Base-by-base conservation (phyloP, 2,888 invertebrate species). In the Ophraella communa region DNA sequence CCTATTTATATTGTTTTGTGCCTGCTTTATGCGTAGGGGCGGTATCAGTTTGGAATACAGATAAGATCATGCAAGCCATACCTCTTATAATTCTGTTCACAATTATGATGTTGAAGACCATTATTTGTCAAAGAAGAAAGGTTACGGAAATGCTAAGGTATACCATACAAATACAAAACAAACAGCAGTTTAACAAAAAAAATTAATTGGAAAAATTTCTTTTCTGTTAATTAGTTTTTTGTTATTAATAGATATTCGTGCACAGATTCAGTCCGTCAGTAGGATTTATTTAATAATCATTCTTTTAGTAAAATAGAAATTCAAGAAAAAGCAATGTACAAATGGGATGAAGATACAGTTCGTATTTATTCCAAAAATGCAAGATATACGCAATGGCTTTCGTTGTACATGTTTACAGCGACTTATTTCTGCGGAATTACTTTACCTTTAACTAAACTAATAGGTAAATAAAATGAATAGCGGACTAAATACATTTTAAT, bases 331-430 rank as follows among this genome's bases (percentile, higher is more conserved):
- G 14, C 4, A 23, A 23, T 23, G 10, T 14, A 49, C n/a, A 1
- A 24, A 24, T 49, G 49, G 18, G 78, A 82, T n/a, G 78, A 82
- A 65, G 73, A 80, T 44, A 77, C 84, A 55, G 73, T 79, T 63
- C 45, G 69, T 55, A 67, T 56, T 27, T 35, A 49, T 44, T 17
- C 56, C 61, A 47, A 33, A 54, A 47, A 58, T 47, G 58, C 53
- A 10, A 10, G 44, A 17, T 53, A 58, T 21, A 64, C 57, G 3
- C 42, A 58, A 14, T 8, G 35, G 20, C 11, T 58, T 5, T 33
- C 45, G 11, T 18, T 64, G 21, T 20, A 24, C 35, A 30, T 64
- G 24, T 58, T 47, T 14, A 5, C 30, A 2, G 33, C n/a, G 33
- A 58, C 63, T 4, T 45, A 53, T 3, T 4, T 64, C 24, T 64